A percentile compares a stretch with the other conserved stretches of the same genome.
phyloP scores from a whole-genome alignment of 2,888 invertebrate species.

The Mactromeris polynyma region DNA sequence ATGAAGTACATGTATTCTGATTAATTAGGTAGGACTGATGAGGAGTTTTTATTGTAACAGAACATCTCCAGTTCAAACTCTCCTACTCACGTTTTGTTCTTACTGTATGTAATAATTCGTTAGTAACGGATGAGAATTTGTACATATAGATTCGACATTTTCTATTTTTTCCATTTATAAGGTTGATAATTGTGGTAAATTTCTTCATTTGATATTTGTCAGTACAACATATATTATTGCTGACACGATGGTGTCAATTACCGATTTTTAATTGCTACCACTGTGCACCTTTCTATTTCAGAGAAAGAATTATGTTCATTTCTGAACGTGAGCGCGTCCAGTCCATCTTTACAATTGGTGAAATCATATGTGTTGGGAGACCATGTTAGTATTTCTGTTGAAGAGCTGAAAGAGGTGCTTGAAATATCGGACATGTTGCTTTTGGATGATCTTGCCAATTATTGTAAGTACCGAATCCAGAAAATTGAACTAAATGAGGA shows the following conservation, averaged over 20 bases:
- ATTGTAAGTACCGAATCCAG: constrained; percentile 14
- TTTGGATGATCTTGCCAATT: background rate
- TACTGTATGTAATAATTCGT: no score
- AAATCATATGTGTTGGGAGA: background rate
- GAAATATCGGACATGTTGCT: constrained; percentile 25
- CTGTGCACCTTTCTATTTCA: background rate
- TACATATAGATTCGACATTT: no score
- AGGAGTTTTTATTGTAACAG: no score
- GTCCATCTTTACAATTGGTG: background rate
- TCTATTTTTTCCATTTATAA: no score
- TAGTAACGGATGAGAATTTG: no score
- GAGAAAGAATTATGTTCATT: background rate
- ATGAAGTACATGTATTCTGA: no score
- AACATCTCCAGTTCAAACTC: no score
- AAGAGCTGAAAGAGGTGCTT: background rate
- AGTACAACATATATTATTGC: no score
- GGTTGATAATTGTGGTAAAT: background rate
- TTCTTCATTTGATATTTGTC: background rate
- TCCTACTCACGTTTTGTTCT: background rate
- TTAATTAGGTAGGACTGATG: no score
- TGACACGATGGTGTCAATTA: no score
- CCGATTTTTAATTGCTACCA: no score
- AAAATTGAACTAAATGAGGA: background rate
- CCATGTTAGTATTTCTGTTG: background rate
- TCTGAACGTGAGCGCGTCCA: background rate